Evolutionary conservation across 1,140 invertebrate species (phyloP).

Genomic region (Drosophila sproati): DNA sequence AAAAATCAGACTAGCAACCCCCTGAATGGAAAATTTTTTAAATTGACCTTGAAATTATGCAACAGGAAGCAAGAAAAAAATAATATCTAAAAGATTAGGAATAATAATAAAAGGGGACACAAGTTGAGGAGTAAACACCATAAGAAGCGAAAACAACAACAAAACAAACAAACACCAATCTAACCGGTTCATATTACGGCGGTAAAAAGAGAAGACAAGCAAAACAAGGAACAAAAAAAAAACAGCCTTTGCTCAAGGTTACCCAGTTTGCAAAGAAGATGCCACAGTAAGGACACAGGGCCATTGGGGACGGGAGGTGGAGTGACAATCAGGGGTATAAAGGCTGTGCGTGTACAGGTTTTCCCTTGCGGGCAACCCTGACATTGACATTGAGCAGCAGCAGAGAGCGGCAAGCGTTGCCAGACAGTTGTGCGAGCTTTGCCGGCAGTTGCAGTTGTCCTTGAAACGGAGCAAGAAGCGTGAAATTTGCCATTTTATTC

Average conservation of each 20-base stretch:
- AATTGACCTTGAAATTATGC: slow-evolving; percentile 52
- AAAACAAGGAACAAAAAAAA: neutral
- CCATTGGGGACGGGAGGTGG: neutral
- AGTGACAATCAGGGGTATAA: slow-evolving; percentile 3
- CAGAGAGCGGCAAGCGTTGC: slow-evolving; percentile 37
- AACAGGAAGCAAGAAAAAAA: neutral
- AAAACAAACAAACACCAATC: slow-evolving; percentile 33
- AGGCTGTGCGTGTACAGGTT: slow-evolving; percentile 60
- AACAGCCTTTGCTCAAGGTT: slow-evolving; percentile 60
- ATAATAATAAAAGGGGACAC: slow-evolving; percentile 19
- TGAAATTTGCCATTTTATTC: neutral
- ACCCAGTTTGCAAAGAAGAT: slow-evolving; percentile 55
- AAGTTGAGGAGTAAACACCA: slow-evolving; percentile 33
- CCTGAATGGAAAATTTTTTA: slow-evolving; percentile 6
- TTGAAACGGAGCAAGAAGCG: slow-evolving; percentile 32
- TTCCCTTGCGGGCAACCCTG: slow-evolving; percentile 54
- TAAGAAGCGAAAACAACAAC: neutral
- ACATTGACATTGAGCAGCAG: slow-evolving; percentile 70
- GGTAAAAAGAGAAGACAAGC: neutral
- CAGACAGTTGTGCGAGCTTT: slow-evolving; percentile 40
- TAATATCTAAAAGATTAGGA: slow-evolving; percentile 42
- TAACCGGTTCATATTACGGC: slow-evolving; percentile 72
- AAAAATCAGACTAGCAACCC: neutral
- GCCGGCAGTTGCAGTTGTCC: slow-evolving; percentile 41
- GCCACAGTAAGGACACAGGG: slow-evolving; percentile 13